Evolutionary conservation across 2,888 invertebrate species (phyloP).

Genomic region (Opisthograptis luteolata): DNA sequence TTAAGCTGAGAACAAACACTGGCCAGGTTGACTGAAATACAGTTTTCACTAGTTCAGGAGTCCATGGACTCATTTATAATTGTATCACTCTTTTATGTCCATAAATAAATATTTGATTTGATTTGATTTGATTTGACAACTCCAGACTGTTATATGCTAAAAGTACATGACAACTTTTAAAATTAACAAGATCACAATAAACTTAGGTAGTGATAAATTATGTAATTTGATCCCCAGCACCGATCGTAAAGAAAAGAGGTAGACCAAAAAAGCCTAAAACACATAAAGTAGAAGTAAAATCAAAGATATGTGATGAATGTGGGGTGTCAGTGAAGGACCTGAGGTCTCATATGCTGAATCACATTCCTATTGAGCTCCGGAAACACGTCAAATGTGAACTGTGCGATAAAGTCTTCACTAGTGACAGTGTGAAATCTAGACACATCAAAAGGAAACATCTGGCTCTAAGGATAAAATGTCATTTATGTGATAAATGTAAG

Average conservation of each 20-base stretch:
- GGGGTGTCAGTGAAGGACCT: slow-evolving; percentile 64
- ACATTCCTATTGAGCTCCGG: slow-evolving; percentile 47
- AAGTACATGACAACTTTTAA: too few species aligned
- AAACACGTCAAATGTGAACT: slow-evolving; percentile 53
- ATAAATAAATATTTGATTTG: too few species aligned
- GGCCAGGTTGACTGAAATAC: too few species aligned
- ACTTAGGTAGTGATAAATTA: too few species aligned
- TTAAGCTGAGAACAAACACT: too few species aligned
- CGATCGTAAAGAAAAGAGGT: slow-evolving; percentile 38
- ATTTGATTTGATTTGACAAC: too few species aligned
- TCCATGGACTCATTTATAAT: too few species aligned
- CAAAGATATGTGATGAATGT: slow-evolving; percentile 67
- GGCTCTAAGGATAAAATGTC: slow-evolving; percentile 62
- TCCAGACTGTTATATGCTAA: too few species aligned
- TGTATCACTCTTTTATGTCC: too few species aligned
- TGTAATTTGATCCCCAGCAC: slow-evolving; percentile 35
- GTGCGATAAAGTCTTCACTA: slow-evolving; percentile 62
- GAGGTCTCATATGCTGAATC: slow-evolving; percentile 53
- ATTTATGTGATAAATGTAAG: slow-evolving; percentile 70
- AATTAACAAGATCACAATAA: too few species aligned
- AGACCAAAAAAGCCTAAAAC: slow-evolving; percentile 35
- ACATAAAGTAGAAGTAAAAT: slow-evolving; percentile 20
- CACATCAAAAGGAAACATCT: slow-evolving; percentile 69
- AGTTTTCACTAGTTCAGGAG: too few species aligned
- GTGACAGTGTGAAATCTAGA: slow-evolving; percentile 50